phyloP scores from a whole-genome alignment of 1,140 invertebrate species.

The Aphaenogaster floridana region DNA sequence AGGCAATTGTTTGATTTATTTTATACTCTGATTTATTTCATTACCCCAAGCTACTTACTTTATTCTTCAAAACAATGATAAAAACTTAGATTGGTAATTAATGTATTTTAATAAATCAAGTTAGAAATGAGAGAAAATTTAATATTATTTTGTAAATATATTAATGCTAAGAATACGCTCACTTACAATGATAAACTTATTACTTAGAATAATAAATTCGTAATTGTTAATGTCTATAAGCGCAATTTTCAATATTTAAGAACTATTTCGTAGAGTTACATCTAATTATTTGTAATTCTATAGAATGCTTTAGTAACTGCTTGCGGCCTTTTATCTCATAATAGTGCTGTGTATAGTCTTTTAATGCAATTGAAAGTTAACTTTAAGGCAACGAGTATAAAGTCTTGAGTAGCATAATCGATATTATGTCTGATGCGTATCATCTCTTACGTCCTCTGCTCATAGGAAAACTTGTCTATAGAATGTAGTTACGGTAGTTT shows the following conservation, averaged over 20 bases:
- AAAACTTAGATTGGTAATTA: background rate
- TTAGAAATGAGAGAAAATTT: background rate
- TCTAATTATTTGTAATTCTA: slow-evolving; percentile 40
- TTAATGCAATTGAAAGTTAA: slow-evolving; percentile 44
- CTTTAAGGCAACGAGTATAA: slow-evolving; percentile 16
- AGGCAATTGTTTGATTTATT: background rate
- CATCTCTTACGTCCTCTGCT: slow-evolving; percentile 4
- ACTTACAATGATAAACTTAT: background rate
- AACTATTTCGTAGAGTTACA: slow-evolving; percentile 3
- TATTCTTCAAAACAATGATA: background rate
- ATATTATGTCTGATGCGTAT: slow-evolving; percentile 23
- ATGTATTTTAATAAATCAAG: background rate
- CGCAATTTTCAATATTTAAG: background rate
- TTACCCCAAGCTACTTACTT: background rate
- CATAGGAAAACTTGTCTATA: slow-evolving; percentile 23
- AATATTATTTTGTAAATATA: slow-evolving; percentile 1
- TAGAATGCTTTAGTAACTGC: slow-evolving; percentile 19
- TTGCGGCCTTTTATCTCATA: background rate
- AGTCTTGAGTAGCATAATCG: slow-evolving; percentile 47
- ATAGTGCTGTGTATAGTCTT: slow-evolving; percentile 20
- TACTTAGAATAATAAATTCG: background rate
- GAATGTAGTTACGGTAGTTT: slow-evolving; percentile 33
- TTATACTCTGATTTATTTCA: background rate
- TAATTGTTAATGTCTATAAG: background rate
- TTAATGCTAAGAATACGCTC: background rate